Evolutionary conservation across 2,113 vertebrate species (phyloP).

Genomic region (Sinocyclocheilus maitianheensis): DNA sequence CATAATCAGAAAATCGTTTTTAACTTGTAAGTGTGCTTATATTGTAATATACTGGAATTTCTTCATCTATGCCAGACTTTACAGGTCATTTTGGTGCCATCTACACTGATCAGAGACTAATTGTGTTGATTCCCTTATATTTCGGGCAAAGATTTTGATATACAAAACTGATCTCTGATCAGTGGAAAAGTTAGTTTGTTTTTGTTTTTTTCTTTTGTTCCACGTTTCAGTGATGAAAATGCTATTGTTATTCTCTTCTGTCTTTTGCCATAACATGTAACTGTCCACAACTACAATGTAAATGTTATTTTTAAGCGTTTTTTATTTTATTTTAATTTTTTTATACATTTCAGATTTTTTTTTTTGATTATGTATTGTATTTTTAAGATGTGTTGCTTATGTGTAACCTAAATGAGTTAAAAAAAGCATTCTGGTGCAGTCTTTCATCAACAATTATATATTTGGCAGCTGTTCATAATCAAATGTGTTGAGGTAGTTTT

Average conservation of each 20-base stretch:
- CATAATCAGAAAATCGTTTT: conserved; percentile 25
- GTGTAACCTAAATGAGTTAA: conserved; percentile 63
- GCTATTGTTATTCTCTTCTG: conserved; percentile 63
- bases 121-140: conserved; percentile 12
- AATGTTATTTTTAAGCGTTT: conserved; percentile 53
- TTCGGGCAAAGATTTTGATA: conserved; percentile 5
- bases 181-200: not conserved
- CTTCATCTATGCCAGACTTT: conserved; percentile 26
- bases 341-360: conserved; percentile 53
- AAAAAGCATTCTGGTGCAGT: conserved; percentile 67
- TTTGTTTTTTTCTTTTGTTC: conserved; percentile 5
- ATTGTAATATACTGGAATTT: conserved; percentile 27
- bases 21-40: conserved; percentile 21
- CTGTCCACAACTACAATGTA: conserved; percentile 63
- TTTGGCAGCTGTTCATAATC: conserved; percentile 74
- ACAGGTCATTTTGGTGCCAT: not conserved
- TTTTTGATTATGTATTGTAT: conserved; percentile 65
- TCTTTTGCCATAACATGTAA: conserved; percentile 59
- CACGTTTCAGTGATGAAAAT: conserved; percentile 58
- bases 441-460: conserved; percentile 67
- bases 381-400: conserved; percentile 69
- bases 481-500: conserved; percentile 59
- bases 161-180: conserved; percentile 10
- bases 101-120: conserved; percentile 23
- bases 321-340: conserved; percentile 52